Base-by-base conservation (phyloP, 30 jellyfish, hydroid and myxozoan species). In the Hydractinia echinata region DNA sequence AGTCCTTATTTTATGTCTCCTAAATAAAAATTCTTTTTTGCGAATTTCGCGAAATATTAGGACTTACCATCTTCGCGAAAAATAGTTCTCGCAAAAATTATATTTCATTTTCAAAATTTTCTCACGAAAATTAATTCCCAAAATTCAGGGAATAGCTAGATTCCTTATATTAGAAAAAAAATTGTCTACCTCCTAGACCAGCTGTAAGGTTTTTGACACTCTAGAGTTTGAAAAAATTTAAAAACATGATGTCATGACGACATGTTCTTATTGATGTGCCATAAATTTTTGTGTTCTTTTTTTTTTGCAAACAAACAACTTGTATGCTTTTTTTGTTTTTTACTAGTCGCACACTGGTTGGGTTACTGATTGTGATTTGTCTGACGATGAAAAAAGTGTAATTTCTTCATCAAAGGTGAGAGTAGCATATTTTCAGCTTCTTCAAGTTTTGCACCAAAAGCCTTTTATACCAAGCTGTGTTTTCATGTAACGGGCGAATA, bases 351-450 rank as follows among this genome's bases (percentile, higher is more conserved):
- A 93, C 55, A 77, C 93, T 11, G 97, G 86, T 51, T 93, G 99
- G 99, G 99, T 93, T 6, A 93, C 96, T 39, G 92, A 84, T 73
- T 87, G 99, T 72, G 99, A 87, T 82, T 55, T 93, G 5, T 83
- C 94, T 20, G 82, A 76, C 52, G 94, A 84, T 72, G 81, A 68
- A 64, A 70, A 67, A 5, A 73, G 86, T 18, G 97, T 84, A 4
- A 30, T 85, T 7, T 93, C 99, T 4, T 84, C 91, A 51, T 93
- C 99, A 16, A 88, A 85, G 91, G 99, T 85, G 70, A 64, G 74
- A 64, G 19, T 58, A 58, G 44, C 44, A 30, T 30, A 30, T 72
- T 60, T 60, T 16, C 70, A 60, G 19, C 70, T 1, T 30, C 44
- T 30, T 30, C 2, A 30, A 2, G 44, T 30, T 30, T 30, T 30